phyloP scores from a whole-genome alignment of 2,113 vertebrate species.

The Talpa occidentalis region DNA sequence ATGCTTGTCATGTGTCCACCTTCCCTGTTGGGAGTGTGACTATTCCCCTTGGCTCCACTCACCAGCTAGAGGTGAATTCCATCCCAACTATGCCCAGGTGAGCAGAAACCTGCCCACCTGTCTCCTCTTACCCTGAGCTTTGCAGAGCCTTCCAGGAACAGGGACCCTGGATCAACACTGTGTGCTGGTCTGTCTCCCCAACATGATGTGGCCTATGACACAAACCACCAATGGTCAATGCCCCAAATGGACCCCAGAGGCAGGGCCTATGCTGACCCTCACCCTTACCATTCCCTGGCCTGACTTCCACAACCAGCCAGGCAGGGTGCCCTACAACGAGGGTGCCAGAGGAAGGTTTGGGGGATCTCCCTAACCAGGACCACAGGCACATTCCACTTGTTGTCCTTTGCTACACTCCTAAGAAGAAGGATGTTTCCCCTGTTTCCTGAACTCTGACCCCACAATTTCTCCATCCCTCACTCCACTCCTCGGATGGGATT shows the following conservation, averaged over 20 bases:
- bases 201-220: not conserved
- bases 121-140: not conserved
- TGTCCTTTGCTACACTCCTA: not conserved
- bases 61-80: not conserved
- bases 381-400: not conserved
- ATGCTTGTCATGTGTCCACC: not conserved
- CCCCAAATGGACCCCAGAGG: not conserved
- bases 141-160: too few relatives aligned
- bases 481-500: slow-evolving; percentile 79
- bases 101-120: not conserved
- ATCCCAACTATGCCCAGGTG: not conserved
- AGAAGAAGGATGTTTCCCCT: not conserved
- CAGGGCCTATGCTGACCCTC: not conserved
- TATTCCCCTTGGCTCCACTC: not conserved
- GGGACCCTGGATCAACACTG: not conserved
- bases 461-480: slow-evolving; percentile 70
- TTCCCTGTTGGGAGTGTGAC: not conserved
- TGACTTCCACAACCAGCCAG: not conserved
- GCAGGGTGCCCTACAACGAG: not conserved
- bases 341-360: not conserved
- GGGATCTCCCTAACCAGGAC: not conserved
- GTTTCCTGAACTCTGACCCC: not conserved
- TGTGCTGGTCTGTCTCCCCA: not conserved
- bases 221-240: not conserved
- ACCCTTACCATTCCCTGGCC: not conserved